These are phyloP conservation scores for Hypomecis punctinalis DNA, from an alignment of 2,888 invertebrate species.

Conservation along the genomic window DNA sequence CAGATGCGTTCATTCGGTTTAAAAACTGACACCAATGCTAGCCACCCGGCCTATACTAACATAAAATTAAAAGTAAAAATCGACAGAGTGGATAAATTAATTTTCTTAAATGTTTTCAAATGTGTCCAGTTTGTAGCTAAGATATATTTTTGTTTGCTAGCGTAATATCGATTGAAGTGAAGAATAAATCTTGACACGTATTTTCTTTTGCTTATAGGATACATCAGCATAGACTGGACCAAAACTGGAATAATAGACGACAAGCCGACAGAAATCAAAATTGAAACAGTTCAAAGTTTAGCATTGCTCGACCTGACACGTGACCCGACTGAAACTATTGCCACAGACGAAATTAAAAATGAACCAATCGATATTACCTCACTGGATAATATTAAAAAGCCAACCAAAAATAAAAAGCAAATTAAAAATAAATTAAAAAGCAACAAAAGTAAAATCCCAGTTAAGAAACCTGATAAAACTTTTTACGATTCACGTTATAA, in stretches of 20 bases:
- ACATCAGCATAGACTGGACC: conserved; percentile 18
- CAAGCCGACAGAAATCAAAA: conserved; percentile 9
- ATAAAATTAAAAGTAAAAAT: no score
- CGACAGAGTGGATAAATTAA: no score
- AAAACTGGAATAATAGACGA: conserved; percentile 5
- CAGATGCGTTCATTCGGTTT: no score
- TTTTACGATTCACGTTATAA: conserved; percentile 5
- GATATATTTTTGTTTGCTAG: no score
- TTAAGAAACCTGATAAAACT: conserved; percentile 3
- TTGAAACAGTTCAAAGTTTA: not conserved
- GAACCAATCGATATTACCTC: not conserved
- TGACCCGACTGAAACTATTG: not conserved
- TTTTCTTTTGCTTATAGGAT: conserved; percentile 22
- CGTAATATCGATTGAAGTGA: no score
- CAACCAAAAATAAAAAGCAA: not conserved
- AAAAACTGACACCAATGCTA: no score
- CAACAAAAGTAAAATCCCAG: not conserved
- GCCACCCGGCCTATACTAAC: no score
- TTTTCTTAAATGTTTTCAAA: no score
- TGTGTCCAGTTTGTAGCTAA: no score
- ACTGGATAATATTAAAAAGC: not conserved
- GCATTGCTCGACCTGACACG: not conserved
- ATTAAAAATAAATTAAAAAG: not conserved
- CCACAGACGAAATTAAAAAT: not conserved
- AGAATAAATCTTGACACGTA: conserved; percentile 1